Percentiles rank a stretch among this genome's conserved stretches.
These are phyloP conservation scores for Centruroides sculpturatus DNA, from an alignment of 1,140 invertebrate genomes.

Conservation along the genomic window DNA sequence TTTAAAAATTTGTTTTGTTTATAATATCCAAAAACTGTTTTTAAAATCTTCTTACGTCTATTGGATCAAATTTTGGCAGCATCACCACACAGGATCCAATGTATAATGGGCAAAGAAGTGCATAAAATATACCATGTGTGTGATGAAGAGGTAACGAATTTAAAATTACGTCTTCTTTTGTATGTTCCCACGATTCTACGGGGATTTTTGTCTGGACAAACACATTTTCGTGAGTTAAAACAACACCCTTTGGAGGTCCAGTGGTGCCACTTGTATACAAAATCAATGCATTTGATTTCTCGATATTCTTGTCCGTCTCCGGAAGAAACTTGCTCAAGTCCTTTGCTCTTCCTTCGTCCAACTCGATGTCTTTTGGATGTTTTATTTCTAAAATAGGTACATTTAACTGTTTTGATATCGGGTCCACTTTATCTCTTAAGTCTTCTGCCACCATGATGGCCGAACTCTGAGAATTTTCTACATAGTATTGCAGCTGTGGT, in stretches of 20 bases:
- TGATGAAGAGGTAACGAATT: conserved; percentile 75
- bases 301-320: too few species aligned
- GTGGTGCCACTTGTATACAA: conserved; percentile 24
- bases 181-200: conserved; percentile 55
- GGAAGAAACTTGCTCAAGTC: background rate
- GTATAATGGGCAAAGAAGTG: conserved; percentile 55
- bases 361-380: background rate
- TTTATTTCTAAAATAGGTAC: conserved; percentile 43
- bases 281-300: conserved; percentile 12
- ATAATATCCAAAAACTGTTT: too few species aligned
- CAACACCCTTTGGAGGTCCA: conserved; percentile 22
- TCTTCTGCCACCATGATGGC: conserved; percentile 52
- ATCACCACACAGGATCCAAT: conserved; percentile 48
- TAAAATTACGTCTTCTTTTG: conserved; percentile 50
- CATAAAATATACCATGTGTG: conserved; percentile 74
- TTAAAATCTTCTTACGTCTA: too few species aligned
- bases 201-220: conserved; percentile 39
- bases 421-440: conserved; percentile 41
- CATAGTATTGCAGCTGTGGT: conserved; percentile 57
- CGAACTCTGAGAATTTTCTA: conserved; percentile 52
- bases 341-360: background rate
- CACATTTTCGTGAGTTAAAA: conserved; percentile 42
- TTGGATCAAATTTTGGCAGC: conserved; percentile 50
- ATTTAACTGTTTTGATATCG: conserved; percentile 40
- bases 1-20: too few species aligned